Base-by-base conservation (phyloP, 2,888 invertebrate species). In the Apamea monoglypha region DNA sequence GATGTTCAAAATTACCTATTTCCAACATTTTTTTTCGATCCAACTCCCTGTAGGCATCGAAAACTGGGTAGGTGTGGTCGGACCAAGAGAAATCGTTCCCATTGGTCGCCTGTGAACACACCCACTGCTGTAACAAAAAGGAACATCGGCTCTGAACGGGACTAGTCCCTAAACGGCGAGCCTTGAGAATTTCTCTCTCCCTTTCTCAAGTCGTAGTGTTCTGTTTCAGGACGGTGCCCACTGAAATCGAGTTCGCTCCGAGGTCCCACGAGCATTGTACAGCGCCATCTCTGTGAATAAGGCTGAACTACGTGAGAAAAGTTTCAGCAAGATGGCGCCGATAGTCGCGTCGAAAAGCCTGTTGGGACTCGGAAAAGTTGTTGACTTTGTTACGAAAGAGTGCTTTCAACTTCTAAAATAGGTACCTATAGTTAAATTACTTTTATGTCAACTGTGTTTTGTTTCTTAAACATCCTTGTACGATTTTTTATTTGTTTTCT, bases 41-140 rank as follows among this genome's bases (percentile, higher is more conserved):
- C 94, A 96, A 96, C 87, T 96, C 97, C 97, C 97, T 90, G 97
- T 97, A 97, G 97, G 97, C 96, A 97, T 95, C 92, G 93, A 94
- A 94, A 96, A 96, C 95, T 92, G 92, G 92, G 93, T 96, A 93
- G 96, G 96, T 92, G 96, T 96, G 96, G 95, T 92, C 93, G 89
- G 83, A 78, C 84, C 83, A 87, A 81, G 84, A 91, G 92, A 92
- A 93, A 93, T 92, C 84, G 89, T 94, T 94, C 95, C 95, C 93
- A 97, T 96, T 96, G 96, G 96, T 88, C 87, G 92, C 83, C 82
- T 71, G 80, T 88, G 90, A 88, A 94, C 92, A 96, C 96, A 93
- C 97, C 97, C 94, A 95, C 93, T 87, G 76, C 86, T 87, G 89
- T 92, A 90, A 93, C 94, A 95, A 95, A 95, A 96, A 96, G 93